A percentile compares a stretch with the other conserved stretches of the same genome.
These are phyloP conservation scores for Cydia amplana DNA, from an alignment of 1,140 invertebrate genomes.

Conservation along the genomic window DNA sequence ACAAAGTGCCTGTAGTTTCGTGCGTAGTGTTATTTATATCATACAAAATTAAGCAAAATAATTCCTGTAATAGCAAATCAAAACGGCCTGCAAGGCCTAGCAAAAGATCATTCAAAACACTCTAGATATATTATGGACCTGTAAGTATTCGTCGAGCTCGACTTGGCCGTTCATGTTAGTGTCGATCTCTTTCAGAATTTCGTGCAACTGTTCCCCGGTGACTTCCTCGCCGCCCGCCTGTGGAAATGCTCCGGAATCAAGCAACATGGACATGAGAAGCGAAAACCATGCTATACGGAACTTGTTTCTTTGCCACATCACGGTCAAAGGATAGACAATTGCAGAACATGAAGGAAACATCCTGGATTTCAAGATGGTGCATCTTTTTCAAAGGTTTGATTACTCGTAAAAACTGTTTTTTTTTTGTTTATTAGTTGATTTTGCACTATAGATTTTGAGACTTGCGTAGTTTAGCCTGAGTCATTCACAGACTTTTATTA, in stretches of 20 bases:
- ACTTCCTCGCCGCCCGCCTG: slow-evolving; percentile 95
- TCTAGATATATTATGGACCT: slow-evolving; percentile 87
- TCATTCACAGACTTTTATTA: too few species aligned
- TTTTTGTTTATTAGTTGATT: too few species aligned
- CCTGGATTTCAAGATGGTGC: neutral
- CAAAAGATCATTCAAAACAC: neutral
- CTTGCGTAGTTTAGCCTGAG: too few species aligned
- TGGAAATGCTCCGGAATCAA: slow-evolving; percentile 53
- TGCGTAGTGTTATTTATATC: neutral
- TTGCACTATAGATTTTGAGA: too few species aligned
- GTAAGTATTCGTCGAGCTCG: slow-evolving; percentile 98
- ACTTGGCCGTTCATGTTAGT: slow-evolving; percentile 99
- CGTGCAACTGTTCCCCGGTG: slow-evolving; percentile 96
- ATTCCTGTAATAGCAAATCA: neutral
- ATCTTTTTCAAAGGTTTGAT: too few species aligned
- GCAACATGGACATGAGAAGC: slow-evolving; percentile 25
- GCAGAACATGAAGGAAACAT: neutral
- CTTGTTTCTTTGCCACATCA: neutral
- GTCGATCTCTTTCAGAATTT: slow-evolving; percentile 98
- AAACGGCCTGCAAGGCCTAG: neutral
- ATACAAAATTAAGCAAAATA: neutral
- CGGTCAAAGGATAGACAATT: neutral
- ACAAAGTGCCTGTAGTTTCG: neutral
- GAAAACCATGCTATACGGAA: neutral
- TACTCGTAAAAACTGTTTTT: too few species aligned